Evolutionary conservation across 2,888 invertebrate species (phyloP).

Genomic region (Catocala nupta): DNA sequence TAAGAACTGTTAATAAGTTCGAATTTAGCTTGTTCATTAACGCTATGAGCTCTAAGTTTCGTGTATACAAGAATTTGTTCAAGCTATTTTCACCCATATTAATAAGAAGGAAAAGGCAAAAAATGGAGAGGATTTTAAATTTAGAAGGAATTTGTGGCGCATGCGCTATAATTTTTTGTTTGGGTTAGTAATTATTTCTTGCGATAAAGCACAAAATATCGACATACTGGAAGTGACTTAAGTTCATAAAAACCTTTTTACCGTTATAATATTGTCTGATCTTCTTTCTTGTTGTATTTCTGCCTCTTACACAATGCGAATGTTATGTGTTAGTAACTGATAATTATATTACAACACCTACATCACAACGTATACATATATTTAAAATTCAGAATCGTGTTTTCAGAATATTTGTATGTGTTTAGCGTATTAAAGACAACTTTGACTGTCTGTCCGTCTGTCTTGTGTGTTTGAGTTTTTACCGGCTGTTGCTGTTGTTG

Average conservation of each 20-base stretch:
- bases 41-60: constrained; percentile 8
- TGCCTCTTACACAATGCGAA: too few species aligned
- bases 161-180: constrained; percentile 35
- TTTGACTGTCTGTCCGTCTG: too few species aligned
- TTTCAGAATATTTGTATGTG: too few species aligned
- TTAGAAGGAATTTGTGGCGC: constrained; percentile 6
- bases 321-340: too few species aligned
- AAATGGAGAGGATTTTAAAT: constrained; percentile 4
- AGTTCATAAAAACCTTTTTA: neutral
- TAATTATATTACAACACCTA: too few species aligned
- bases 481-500: too few species aligned
- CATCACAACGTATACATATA: too few species aligned
- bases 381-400: too few species aligned
- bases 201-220: constrained; percentile 7
- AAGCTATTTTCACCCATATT: constrained; percentile 21
- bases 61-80: constrained; percentile 18
- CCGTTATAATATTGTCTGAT: too few species aligned
- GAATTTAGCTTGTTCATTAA: constrained; percentile 22
- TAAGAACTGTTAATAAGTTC: constrained; percentile 9
- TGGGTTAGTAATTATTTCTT: constrained; percentile 28
- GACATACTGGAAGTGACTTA: constrained; percentile 10
- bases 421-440: too few species aligned
- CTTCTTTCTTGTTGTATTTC: too few species aligned
- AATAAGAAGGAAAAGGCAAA: neutral
- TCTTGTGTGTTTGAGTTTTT: too few species aligned